Evolutionary conservation across 2,113 vertebrate genomes (phyloP), one percentile per base, ranked within the genome.

Genomic region (Pongo pygmaeus): DNA sequence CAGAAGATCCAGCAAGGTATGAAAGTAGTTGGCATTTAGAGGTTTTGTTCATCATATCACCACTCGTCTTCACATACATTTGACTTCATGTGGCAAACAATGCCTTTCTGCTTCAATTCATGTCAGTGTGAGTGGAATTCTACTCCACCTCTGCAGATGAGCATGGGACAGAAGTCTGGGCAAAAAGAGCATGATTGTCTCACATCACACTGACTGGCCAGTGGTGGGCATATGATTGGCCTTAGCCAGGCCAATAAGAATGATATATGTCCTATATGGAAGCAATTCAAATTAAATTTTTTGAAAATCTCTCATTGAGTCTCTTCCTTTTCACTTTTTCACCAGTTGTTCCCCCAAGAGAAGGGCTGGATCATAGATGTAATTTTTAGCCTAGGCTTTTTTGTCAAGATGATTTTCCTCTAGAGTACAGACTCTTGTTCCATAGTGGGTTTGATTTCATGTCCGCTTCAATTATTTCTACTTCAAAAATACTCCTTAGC

Each of bases 381-480:
- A 20, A 83, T 55, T 86, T 90, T 94, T 74, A 91, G 43, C 67
- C 27, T 89, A 43, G 69, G 43, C 3, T 74, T 95, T 92, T 80
- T 38, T 89, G 64, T 97, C 50, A 78, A 48, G 69, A 64, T 40
- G 48, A 64, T 94, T 96, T 89, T 75, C 57, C 57, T 88, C 30
- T 84, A 32, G 48, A 96, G 30, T 61, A 32, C 16, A 74, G 43
- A 67, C 46, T 89, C 32, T 22, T 79, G 2, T 48, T 95, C 48
- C 35, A 40, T 40, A 57, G 11, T 72, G 23, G 57, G 23, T 89
- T 97, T 95, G 87, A 93, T 91, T 96, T 96, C 52, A 72, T 95
- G 95, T 94, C 81, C 35, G 81, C 40, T 96, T 98, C 69, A 97
- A 91, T 96, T 96, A 96, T 94, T 91, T 91, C 57, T 40, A 86